phyloP scores from a whole-genome alignment of 2,113 vertebrate genomes.

The Lipophrys pholis region DNA sequence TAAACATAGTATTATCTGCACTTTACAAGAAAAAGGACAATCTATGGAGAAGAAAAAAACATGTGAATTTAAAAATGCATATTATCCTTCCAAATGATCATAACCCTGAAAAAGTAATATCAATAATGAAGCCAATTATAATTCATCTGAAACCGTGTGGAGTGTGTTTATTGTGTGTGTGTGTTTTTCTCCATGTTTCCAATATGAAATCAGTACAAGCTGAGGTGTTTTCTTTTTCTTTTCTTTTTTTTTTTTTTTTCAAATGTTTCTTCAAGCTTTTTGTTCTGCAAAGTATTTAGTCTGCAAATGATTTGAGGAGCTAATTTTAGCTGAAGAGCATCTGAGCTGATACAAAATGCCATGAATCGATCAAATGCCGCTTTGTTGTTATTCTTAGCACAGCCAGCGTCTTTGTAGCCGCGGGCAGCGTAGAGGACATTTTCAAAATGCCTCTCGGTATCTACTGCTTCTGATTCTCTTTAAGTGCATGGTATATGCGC shows the following conservation, averaged over 20 bases:
- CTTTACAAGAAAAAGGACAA: slow-evolving; percentile 84
- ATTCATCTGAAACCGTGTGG: slow-evolving; percentile 64
- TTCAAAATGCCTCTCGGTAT: slow-evolving; percentile 70
- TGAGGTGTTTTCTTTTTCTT: not conserved
- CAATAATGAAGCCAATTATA: slow-evolving; percentile 83
- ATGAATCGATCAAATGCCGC: slow-evolving; percentile 65
- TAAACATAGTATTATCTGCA: slow-evolving; percentile 80
- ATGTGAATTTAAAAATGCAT: slow-evolving; percentile 65
- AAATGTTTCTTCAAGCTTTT: not conserved
- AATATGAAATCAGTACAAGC: not conserved
- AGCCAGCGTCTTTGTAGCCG: slow-evolving; percentile 62
- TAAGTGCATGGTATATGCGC: slow-evolving; percentile 68
- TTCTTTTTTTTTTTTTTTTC: not conserved
- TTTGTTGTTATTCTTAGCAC: slow-evolving; percentile 79
- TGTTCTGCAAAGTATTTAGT: slow-evolving; percentile 27
- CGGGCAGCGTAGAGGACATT: slow-evolving; percentile 62
- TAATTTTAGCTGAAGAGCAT: slow-evolving; percentile 65
- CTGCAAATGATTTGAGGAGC: slow-evolving; percentile 48
- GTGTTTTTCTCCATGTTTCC: not conserved
- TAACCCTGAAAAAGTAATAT: slow-evolving; percentile 77
- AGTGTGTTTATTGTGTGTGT: slow-evolving; percentile 69
- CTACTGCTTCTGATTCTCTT: slow-evolving; percentile 63
- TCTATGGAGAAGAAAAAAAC: slow-evolving; percentile 72
- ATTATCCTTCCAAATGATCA: slow-evolving; percentile 79
- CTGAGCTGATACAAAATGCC: slow-evolving; percentile 59